phyloP scores from a whole-genome alignment of 2,113 vertebrate species.

The Pagrus major region DNA sequence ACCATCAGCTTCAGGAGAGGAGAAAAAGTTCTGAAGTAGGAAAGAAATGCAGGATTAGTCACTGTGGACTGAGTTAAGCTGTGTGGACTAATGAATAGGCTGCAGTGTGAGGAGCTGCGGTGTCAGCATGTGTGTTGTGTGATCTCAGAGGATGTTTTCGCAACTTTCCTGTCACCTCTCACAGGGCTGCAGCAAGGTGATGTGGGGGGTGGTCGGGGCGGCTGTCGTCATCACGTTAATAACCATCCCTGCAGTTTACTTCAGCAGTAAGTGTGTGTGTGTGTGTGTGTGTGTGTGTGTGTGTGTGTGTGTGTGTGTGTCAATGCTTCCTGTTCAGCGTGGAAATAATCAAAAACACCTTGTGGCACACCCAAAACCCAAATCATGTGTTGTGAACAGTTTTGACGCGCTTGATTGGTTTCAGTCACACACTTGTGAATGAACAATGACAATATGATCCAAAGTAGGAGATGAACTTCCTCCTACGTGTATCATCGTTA shows the following conservation, averaged over 20 bases:
- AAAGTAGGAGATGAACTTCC: too few relatives aligned
- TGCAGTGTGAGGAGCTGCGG: background rate
- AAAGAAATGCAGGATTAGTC: background rate
- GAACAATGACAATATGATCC: background rate
- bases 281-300: background rate
- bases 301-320: background rate
- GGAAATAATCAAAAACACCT: background rate
- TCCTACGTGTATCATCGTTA: too few relatives aligned
- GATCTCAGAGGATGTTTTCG: conserved; percentile 9
- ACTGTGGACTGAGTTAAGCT: background rate
- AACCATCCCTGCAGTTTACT: conserved; percentile 79
- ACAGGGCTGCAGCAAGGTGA: conserved; percentile 80
- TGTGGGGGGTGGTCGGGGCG: conserved; percentile 73
- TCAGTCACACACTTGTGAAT: background rate
- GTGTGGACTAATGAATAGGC: background rate
- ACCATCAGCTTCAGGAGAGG: background rate
- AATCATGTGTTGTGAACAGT: background rate
- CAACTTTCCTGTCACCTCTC: conserved; percentile 54
- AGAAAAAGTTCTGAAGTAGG: accelerated
- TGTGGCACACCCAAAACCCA: background rate
- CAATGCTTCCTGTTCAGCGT: background rate
- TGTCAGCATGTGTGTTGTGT: conserved; percentile 6
- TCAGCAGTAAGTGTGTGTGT: conserved; percentile 80
- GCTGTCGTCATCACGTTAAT: conserved; percentile 83
- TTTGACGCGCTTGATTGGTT: background rate